Evolutionary conservation across 2,113 vertebrate species (phyloP).

Genomic region (Eurystomus gularis): DNA sequence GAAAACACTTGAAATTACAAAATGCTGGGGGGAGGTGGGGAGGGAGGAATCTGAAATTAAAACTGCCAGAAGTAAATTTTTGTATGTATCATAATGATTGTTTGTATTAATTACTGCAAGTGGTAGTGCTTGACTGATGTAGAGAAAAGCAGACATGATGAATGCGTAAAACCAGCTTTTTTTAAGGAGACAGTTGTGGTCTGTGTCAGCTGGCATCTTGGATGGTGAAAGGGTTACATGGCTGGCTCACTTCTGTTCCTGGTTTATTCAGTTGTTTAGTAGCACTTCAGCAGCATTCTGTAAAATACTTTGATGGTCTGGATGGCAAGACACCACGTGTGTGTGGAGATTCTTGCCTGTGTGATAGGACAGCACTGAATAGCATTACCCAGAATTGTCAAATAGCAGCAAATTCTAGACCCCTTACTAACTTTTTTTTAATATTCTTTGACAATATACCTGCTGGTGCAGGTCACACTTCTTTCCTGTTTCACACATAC

Average conservation of each 20-base stretch:
- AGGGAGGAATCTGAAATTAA: not conserved
- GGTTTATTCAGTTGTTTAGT: not conserved
- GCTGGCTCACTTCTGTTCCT: not conserved
- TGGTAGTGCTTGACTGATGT: not conserved
- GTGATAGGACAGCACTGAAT: not conserved
- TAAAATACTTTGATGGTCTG: not conserved
- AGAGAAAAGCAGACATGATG: not conserved
- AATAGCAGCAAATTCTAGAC: not conserved
- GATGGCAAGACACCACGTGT: fast-evolving
- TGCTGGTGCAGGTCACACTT: fast-evolving
- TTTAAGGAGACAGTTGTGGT: not conserved
- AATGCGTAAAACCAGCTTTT: not conserved
- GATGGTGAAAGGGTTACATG: not conserved
- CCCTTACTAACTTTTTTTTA: not conserved
- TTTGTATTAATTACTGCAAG: not conserved
- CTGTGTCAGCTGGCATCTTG: not conserved
- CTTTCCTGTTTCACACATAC: not conserved
- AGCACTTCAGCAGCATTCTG: not conserved
- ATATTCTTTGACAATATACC: not conserved
- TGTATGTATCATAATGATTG: not conserved
- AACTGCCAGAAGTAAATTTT: not conserved
- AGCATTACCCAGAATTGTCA: not conserved
- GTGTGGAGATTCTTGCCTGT: not conserved
- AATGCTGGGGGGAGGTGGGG: not conserved
- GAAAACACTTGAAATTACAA: not conserved